A percentile compares a stretch with the other conserved stretches of the same genome.
Evolutionary conservation across 2,113 vertebrate genomes (phyloP).

Genomic region (Nanorana parkeri): DNA sequence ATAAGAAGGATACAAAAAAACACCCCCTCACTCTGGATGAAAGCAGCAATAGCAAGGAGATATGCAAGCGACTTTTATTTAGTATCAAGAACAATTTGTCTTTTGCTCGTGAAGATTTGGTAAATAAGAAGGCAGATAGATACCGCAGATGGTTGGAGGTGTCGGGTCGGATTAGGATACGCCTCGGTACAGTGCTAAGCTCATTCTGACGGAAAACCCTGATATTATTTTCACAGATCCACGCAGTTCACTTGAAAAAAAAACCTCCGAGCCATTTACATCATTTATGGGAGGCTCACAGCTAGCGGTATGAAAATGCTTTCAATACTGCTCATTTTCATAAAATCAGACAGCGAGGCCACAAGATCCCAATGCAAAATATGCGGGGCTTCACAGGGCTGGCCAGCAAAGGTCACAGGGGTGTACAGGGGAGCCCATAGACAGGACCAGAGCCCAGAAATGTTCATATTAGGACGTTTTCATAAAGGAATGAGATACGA

Average conservation of each 20-base stretch:
- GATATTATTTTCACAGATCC: constrained; percentile 95
- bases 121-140: constrained; percentile 98
- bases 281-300: constrained; percentile 85
- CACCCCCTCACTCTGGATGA: constrained; percentile 1
- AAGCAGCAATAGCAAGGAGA: constrained; percentile 33
- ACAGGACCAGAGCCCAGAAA: not conserved
- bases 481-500: not conserved
- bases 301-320: constrained; percentile 80
- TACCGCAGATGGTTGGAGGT: constrained; percentile 98
- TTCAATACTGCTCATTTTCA: constrained; percentile 86
- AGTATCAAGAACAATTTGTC: constrained; percentile 93
- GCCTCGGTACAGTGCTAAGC: constrained; percentile 93
- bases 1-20: not conserved
- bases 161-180: constrained; percentile 97
- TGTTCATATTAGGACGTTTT: not conserved
- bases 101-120: constrained; percentile 84
- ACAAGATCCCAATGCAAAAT: constrained; percentile 5
- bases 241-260: constrained; percentile 78
- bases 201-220: constrained; percentile 96
- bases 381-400: not conserved
- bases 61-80: constrained; percentile 73
- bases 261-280: constrained; percentile 81
- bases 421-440: not conserved
- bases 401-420: not conserved
- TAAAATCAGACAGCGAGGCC: constrained; percentile 65